These are phyloP conservation scores for Cataglyphis hispanica DNA, from an alignment of 1,140 invertebrate genomes.

Conservation along the genomic window DNA sequence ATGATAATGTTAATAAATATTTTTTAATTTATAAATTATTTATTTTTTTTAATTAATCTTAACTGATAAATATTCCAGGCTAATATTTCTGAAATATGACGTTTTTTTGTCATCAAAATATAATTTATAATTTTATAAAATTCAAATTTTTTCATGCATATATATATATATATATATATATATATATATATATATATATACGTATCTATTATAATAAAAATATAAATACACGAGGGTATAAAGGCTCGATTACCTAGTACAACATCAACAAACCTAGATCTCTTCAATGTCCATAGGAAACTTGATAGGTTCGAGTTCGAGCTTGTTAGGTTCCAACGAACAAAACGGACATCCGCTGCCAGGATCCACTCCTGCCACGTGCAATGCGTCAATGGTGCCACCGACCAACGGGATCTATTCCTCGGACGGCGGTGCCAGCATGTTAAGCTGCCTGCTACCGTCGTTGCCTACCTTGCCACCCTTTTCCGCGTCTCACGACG, in stretches of 20 bases:
- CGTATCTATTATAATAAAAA: slow-evolving; percentile 2
- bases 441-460: slow-evolving; percentile 79
- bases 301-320: slow-evolving; percentile 67
- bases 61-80: not conserved
- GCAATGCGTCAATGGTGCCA: slow-evolving; percentile 67
- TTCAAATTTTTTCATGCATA: not conserved
- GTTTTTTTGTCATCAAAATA: not conserved
- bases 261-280: not conserved
- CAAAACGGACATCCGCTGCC: slow-evolving; percentile 59
- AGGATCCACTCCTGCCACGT: slow-evolving; percentile 62
- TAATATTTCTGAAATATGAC: not conserved
- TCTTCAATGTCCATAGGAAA: slow-evolving; percentile 67
- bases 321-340: slow-evolving; percentile 65
- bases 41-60: not conserved
- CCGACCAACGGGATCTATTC: slow-evolving; percentile 78
- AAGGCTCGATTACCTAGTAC: not conserved
- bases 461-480: slow-evolving; percentile 76
- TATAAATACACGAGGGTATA: not conserved
- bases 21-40: not conserved
- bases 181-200: not conserved
- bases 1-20: not conserved
- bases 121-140: slow-evolving; percentile 15
- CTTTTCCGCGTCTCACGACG: slow-evolving; percentile 77
- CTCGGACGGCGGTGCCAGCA: slow-evolving; percentile 76
- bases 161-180: not conserved